Evolutionary conservation across 2,797 vertebrate genomes (phyloP), one percentile per base, ranked within the genome.

Genomic region (Channa striata): DNA sequence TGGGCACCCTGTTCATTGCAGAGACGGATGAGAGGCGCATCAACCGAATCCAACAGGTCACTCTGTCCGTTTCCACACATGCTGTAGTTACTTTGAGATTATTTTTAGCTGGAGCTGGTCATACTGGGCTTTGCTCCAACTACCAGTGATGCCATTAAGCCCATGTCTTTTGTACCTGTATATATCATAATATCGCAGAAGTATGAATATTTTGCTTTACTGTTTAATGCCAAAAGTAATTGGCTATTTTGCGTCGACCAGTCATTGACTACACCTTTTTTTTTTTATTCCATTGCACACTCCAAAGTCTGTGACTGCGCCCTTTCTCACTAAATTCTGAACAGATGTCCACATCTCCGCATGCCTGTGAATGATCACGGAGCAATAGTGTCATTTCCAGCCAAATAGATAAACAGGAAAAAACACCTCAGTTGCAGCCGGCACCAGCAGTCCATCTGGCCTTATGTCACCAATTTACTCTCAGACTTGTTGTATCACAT

Each of bases 21-120:
- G 97, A 99, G 93, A 98, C 97, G 0, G 97, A 99, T 10, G 97
- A 99, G 80, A 93, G 97, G 52, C 97, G 97, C 89, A 97, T 98
- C 91, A 98, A 99, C 92, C 97, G 97, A 36, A 96, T 99, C 90
- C 97, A 98, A 43, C 97, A 98, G 93, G 97, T 99, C 86, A 79
- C 59, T 17, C 16, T 48, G 20, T 30, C 34, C 20, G 25, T 51
- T 33, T 44, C 1, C 1, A 36, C 36, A 51, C 12, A 42, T 39
- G 21, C 50, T 30, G 56, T 19, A 61, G 36, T 23, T 43, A 25
- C 46, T 56, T 10, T 48, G 20, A 59, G 16, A 4, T 14, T 49
- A 8, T 43, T 62, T 59, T 33, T 34, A 33, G 25, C 1, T 11
- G 11, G 16, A 20, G 19, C 48, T 51, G 46, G 20, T 63, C 20